Evolutionary conservation across 2,797 vertebrate species (phyloP).

Genomic region (Streptopelia turtur): DNA sequence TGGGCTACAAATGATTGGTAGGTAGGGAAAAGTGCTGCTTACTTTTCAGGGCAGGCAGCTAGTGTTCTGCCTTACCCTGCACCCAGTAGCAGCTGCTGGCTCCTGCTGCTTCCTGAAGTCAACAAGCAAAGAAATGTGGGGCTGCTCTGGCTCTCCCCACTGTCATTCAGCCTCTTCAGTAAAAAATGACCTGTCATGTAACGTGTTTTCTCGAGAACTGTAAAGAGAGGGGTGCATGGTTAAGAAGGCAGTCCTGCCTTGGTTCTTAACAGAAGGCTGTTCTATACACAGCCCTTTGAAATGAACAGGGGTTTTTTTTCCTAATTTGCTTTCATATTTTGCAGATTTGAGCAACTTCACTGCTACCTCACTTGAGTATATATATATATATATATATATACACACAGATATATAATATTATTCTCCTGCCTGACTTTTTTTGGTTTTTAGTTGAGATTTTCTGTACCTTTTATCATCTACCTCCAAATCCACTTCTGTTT

Average conservation of each 20-base stretch:
- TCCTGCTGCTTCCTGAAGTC: neutral
- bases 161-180: neutral
- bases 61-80: neutral
- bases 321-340: neutral
- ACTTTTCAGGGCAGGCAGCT: neutral
- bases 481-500: neutral
- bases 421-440: neutral
- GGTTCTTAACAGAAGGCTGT: neutral
- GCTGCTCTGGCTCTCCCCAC: neutral
- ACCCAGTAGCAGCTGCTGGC: fast-evolving
- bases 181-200: fast-evolving
- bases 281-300: neutral
- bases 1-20: neutral
- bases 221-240: neutral
- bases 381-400: neutral
- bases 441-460: neutral
- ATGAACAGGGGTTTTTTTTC: too few relatives aligned
- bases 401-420: too few relatives aligned
- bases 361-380: neutral
- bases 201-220: neutral
- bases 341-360: neutral
- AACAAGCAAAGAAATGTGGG: neutral
- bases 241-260: neutral
- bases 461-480: neutral
- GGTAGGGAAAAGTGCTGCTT: neutral